Conservation (phyloP, 1,140 invertebrate species). For the Orchesella cincta region DNA sequence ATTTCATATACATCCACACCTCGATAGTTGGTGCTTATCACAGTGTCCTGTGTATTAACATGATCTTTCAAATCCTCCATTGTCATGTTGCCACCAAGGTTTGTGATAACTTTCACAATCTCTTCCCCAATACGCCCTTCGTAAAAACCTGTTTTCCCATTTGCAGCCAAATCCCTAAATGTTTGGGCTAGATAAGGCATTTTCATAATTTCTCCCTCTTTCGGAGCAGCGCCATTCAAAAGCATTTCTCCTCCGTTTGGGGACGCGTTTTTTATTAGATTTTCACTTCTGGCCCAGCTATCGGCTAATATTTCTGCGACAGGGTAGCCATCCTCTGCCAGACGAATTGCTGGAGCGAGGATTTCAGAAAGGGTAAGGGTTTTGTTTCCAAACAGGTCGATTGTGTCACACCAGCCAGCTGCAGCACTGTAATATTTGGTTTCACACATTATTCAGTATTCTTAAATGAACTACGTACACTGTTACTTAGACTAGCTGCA, state of each 20-base stretch:
- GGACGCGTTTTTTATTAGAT: constrained; percentile 49
- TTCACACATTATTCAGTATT: background rate
- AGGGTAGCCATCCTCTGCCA: constrained; percentile 57
- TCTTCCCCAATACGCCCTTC: constrained; percentile 55
- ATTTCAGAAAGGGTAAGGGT: constrained; percentile 49
- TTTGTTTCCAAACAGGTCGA: constrained; percentile 46
- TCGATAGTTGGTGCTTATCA: constrained; percentile 53
- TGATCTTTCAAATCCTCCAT: constrained; percentile 55
- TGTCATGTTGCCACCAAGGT: constrained; percentile 55
- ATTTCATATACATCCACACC: constrained; percentile 49
- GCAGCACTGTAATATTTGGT: constrained; percentile 3
- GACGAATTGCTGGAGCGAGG: constrained; percentile 53
- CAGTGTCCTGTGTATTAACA: constrained; percentile 52
- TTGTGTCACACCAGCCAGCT: background rate
- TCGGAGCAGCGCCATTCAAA: constrained; percentile 53
- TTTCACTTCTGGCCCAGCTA: constrained; percentile 50
- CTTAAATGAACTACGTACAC: background rate
- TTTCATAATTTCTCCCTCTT: constrained; percentile 52
- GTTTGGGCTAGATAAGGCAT: constrained; percentile 55
- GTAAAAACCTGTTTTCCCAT: constrained; percentile 57
- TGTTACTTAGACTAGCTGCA: background rate
- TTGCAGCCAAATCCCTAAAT: constrained; percentile 53
- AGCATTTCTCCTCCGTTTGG: constrained; percentile 53
- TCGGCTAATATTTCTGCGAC: constrained; percentile 50
- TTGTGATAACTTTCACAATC: constrained; percentile 54